Percentiles rank a stretch among this genome's conserved stretches.
Conservation (phyloP, 2,797 vertebrate genomes). For the Pelochelys cantorii region DNA sequence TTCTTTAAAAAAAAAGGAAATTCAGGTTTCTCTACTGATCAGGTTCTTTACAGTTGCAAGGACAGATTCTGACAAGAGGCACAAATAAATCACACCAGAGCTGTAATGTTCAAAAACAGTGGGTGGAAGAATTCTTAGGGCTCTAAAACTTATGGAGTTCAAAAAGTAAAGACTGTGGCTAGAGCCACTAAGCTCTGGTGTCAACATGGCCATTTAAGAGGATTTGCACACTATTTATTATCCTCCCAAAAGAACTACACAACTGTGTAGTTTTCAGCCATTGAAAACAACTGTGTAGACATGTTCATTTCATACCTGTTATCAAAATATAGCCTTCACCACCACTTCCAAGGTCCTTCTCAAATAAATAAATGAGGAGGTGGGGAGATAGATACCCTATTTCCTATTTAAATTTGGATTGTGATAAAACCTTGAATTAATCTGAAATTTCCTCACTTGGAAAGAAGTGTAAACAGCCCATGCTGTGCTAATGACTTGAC, state of each 20-base stretch:
- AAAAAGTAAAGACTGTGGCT: constrained; percentile 66
- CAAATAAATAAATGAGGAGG: not conserved
- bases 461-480: not conserved
- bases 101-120: not conserved
- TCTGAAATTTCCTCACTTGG: not conserved
- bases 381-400: not conserved
- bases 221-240: constrained; percentile 76
- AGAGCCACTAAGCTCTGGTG: constrained; percentile 70
- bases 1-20: not conserved
- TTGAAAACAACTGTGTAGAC: constrained; percentile 66
- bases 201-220: constrained; percentile 74
- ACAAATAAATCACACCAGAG: constrained; percentile 35
- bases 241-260: constrained; percentile 58
- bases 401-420: not conserved
- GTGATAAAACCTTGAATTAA: not conserved
- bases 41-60: constrained; percentile 10
- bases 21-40: not conserved
- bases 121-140: constrained; percentile 61
- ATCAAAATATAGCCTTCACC: constrained; percentile 18
- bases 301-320: constrained; percentile 37
- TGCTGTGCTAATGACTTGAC: not conserved
- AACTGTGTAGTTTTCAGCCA: constrained; percentile 54
- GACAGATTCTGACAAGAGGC: constrained; percentile 2
- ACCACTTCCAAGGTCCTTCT: not conserved
- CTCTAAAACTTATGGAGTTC: constrained; percentile 45